Base-by-base conservation (phyloP, 2,797 vertebrate genomes). In the Darevskia mixta region DNA sequence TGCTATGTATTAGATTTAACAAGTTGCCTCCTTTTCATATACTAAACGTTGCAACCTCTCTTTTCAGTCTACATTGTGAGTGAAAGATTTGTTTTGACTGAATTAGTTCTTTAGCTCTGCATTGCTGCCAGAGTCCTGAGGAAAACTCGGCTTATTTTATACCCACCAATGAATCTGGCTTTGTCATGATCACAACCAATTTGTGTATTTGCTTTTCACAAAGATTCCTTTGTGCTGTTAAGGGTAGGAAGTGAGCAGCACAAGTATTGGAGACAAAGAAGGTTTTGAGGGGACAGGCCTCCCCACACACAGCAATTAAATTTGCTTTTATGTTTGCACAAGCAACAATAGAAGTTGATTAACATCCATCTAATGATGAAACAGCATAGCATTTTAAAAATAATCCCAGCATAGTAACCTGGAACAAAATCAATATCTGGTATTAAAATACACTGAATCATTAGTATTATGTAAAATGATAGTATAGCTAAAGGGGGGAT, bases 91-190 rank as follows among this genome's bases (percentile, higher is more conserved):
- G n/a, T 45, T 89, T 20, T 79, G 55, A 84, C 27, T 84, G 43
- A 69, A 29, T 84, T 90, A n/a, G 73, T 86, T 87, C 43, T n/a
- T 73, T 20, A 69, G 6, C 20, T 93, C 82, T 86, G 66, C 61
- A 3, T 80, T 27, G 5, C 2, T 86, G 82, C 73, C 79, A 77
- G 78, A 9, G 25, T 8, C 17, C 69, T 85, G 35, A 64, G 55
- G 15, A 20, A 84, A 79, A 35, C 79, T 79, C 55, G 55, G 55
- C 27, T 55, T 2, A 43, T 81, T 90, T 64, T 69, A 91, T 41
- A 79, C 20, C 61, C 61, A 64, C 38, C 6, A 64, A 41, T 32
- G 75, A 90, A 61, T 64, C 90, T 89, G 6, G 58, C 73, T 43
- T 83, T 32, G 82, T 83, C 85, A 55, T 10, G 5, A 4, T 91